These are phyloP conservation scores for Strongylocentrotus purpuratus DNA, from an alignment of 35 echinoderm and acorn worm species.

Conservation along the genomic window DNA sequence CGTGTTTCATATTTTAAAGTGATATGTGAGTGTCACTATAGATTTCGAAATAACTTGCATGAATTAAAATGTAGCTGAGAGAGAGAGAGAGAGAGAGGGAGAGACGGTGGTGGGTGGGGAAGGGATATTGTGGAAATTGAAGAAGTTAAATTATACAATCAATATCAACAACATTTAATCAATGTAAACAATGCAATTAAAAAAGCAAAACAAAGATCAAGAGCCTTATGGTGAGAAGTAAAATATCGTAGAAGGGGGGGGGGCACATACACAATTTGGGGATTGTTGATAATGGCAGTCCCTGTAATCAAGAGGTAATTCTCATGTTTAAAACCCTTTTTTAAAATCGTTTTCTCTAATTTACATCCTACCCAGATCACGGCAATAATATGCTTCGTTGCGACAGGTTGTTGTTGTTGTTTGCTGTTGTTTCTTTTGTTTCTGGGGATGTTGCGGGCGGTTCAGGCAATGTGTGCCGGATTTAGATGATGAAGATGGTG, in stretches of 20 bases:
- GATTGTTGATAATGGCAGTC: no score
- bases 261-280: neutral
- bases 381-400: conserved; percentile 78
- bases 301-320: neutral
- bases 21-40: neutral
- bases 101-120: no score
- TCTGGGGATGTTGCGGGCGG: conserved; percentile 84
- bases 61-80: neutral
- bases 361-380: conserved; percentile 37
- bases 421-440: conserved; percentile 92
- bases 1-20: no score
- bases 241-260: neutral
- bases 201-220: no score
- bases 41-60: neutral
- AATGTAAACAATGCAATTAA: neutral
- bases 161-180: no score
- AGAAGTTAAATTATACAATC: neutral
- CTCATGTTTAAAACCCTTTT: neutral
- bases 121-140: no score
- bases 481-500: neutral
- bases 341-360: neutral
- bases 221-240: neutral
- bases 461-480: neutral
- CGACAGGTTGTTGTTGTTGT: conserved; percentile 90
- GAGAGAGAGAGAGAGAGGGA: no score